Conservation (phyloP, 2,888 invertebrate species). For the Volucella inanis region DNA sequence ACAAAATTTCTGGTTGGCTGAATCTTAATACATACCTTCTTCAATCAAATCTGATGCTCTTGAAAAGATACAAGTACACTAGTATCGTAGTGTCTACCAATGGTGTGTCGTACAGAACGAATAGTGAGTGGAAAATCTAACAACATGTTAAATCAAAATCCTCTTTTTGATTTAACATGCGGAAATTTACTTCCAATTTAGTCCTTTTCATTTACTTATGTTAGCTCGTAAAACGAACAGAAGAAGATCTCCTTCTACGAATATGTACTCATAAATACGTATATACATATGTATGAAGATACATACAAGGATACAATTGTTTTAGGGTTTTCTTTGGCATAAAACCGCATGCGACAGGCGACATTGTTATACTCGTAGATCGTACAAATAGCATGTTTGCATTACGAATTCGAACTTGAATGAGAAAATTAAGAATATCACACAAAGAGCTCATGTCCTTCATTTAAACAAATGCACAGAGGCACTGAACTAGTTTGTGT, state of each 20-base stretch:
- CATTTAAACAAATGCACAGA: slow-evolving; percentile 34
- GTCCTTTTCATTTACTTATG: slow-evolving; percentile 60
- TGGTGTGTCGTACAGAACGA: background rate
- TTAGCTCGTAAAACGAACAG: background rate
- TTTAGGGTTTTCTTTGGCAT: slow-evolving; percentile 43
- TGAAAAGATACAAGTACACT: slow-evolving; percentile 15
- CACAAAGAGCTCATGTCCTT: slow-evolving; percentile 65
- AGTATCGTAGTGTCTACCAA: background rate
- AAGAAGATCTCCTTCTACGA: too few species aligned
- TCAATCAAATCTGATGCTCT: slow-evolving; percentile 3
- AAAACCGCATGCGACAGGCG: slow-evolving; percentile 62
- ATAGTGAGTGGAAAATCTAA: slow-evolving; percentile 40
- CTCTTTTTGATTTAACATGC: slow-evolving; percentile 68
- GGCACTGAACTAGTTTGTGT: background rate
- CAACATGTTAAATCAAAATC: slow-evolving; percentile 67
- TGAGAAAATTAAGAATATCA: slow-evolving; percentile 69
- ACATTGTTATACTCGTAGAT: slow-evolving; percentile 49
- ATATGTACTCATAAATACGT: too few species aligned
- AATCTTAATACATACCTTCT: slow-evolving; percentile 17
- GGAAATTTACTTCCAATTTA: slow-evolving; percentile 73
- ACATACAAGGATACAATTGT: slow-evolving; percentile 17
- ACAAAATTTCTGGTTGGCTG: slow-evolving; percentile 46
- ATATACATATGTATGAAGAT: slow-evolving; percentile 32
- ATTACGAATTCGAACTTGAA: slow-evolving; percentile 70
- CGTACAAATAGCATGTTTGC: slow-evolving; percentile 38